A percentile compares a stretch with the other conserved stretches of the same genome.
phyloP scores from a whole-genome alignment of 2,888 invertebrate species.

The Tetragonula carbonaria region DNA sequence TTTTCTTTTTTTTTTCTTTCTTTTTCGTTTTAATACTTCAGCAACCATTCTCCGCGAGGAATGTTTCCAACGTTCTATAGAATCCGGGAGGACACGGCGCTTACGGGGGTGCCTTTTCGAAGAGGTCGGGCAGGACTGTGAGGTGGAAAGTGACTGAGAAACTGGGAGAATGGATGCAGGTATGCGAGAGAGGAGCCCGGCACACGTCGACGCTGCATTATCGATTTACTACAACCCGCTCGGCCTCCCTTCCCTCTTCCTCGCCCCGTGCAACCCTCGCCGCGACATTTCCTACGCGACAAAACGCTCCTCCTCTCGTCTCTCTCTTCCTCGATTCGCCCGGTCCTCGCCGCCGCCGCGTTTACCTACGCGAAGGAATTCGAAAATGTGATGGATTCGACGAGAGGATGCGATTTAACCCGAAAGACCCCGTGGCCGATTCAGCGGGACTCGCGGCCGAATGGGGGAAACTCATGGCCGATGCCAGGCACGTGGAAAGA shows the following conservation, averaged over 20 bases:
- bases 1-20: conserved; percentile 35
- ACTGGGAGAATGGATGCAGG: conserved; percentile 44
- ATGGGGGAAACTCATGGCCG: background rate
- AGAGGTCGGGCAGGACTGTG: conserved; percentile 9
- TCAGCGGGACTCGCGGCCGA: too few relatives aligned
- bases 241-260: too few relatives aligned
- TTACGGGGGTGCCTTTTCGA: conserved; percentile 11
- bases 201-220: conserved; percentile 50
- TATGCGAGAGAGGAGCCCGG: conserved; percentile 15
- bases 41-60: conserved; percentile 53
- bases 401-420: background rate
- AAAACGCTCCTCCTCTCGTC: conserved; percentile 13
- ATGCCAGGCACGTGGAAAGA: background rate
- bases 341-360: background rate
- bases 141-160: conserved; percentile 30
- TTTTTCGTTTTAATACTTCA: conserved; percentile 57
- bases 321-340: too few relatives aligned
- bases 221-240: conserved; percentile 39
- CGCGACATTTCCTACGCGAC: conserved; percentile 50
- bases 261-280: background rate
- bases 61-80: conserved; percentile 54
- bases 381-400: conserved; percentile 2
- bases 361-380: conserved; percentile 23
- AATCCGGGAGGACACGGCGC: conserved; percentile 46
- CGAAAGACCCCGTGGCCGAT: background rate